Evolutionary conservation across 2,888 invertebrate genomes (phyloP).

Genomic region (Anthrax anthrax): DNA sequence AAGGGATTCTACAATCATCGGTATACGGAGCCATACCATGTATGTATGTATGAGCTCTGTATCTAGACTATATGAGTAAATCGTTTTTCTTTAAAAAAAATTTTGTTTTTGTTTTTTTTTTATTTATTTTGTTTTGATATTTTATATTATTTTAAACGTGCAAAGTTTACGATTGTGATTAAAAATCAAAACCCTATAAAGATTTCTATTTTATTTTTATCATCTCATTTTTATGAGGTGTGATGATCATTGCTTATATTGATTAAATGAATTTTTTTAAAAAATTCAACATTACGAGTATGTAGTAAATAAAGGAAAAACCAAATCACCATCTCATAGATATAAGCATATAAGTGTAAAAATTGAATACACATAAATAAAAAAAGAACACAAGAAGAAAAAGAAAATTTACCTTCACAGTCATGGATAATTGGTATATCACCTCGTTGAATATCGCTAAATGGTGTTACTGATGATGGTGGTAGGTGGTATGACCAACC

Average conservation of each 20-base stretch:
- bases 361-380: no score
- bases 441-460: constrained; percentile 40
- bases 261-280: no score
- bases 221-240: neutral
- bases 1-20: no score
- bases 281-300: no score
- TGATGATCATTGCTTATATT: neutral
- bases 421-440: constrained; percentile 50
- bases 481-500: constrained; percentile 25
- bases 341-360: no score
- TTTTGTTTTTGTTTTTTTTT: neutral
- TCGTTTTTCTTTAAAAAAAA: neutral
- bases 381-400: no score
- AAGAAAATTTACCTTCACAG: constrained; percentile 37
- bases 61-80: no score
- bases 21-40: no score
- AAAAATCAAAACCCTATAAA: neutral
- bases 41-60: no score
- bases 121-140: neutral
- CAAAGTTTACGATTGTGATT: neutral
- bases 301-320: no score
- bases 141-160: neutral
- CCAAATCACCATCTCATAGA: no score
- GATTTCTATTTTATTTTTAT: neutral
- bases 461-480: constrained; percentile 26